A percentile compares a stretch with the other conserved stretches of the same genome.
These are phyloP conservation scores for Odocoileus hemionus DNA, from an alignment of 2,113 vertebrate genomes.

Conservation along the genomic window DNA sequence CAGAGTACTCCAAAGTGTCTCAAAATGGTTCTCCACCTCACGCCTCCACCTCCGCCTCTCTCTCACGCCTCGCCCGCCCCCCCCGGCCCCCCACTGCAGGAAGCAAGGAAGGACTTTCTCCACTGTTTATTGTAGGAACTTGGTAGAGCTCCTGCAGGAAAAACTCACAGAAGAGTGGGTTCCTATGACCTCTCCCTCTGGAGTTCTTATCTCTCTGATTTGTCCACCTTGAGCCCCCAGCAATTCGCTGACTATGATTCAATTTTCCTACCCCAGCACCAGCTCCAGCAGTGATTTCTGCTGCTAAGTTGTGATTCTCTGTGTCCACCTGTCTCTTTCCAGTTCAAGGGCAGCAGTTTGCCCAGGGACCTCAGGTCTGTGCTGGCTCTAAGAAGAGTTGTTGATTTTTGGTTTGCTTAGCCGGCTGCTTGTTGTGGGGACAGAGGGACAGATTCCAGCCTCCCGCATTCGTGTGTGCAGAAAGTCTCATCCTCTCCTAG, in stretches of 20 bases:
- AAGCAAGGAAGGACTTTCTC: background rate
- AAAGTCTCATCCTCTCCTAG: background rate
- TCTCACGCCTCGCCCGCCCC: background rate
- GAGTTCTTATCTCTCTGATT: background rate
- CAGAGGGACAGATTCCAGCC: background rate
- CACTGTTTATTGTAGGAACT: background rate
- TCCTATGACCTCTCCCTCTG: background rate
- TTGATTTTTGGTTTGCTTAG: background rate
- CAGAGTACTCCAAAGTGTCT: background rate
- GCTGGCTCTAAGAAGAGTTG: background rate
- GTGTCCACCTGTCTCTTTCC: background rate
- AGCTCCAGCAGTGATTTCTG: background rate
- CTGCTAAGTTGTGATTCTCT: background rate
- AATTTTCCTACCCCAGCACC: accelerated
- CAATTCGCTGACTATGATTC: accelerated
- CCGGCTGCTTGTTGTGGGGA: background rate
- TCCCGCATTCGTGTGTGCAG: accelerated
- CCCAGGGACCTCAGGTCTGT: background rate
- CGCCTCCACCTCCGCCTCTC: too few relatives aligned
- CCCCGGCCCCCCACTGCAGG: background rate
- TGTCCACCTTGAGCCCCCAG: background rate
- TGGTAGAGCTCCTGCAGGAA: background rate
- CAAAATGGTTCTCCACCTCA: background rate
- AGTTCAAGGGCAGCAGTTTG: background rate
- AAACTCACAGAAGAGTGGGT: background rate